Evolutionary conservation across 2,113 vertebrate genomes (phyloP), one percentile per base, ranked within the genome.

Genomic region (Ellobius talpinus): DNA sequence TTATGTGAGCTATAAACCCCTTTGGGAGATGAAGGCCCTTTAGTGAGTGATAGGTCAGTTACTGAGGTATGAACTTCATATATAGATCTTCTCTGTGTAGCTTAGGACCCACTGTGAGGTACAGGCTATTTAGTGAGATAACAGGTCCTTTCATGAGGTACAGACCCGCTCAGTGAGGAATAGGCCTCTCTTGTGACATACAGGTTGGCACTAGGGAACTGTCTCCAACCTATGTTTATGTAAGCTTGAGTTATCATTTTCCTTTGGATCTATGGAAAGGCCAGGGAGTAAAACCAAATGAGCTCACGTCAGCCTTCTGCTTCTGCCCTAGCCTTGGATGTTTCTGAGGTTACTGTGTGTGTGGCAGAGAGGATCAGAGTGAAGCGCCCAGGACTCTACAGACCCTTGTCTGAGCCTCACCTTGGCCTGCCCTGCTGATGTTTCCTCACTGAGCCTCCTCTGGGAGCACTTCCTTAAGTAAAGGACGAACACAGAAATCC

Each of bases 201-300:
- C 33, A 47, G 26, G 36, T 13, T n/a, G 21, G 42, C 47, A 0
- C 1, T 26, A 85, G 19, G 6, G 24, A 85, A 19, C 52, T n/a
- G 23, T 31, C 6, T 2, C 9, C 33, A 19, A 19, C 19, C 10
- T 0, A 8, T n/a, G 12, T 1, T 79, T 17, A 33, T 1, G 2
- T 1, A 1, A 0, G 42, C 47, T 50, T 24, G 47, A 55, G 11
- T 23, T 42, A 36, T 4, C 39, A 5, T 68, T 42, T 39, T 79
- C 55, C 45, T 94, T 17, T 61, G 12, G 4, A 4, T 29, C 24
- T 12, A 9, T 12, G 45, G 33, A 66, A 9, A n/a, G 52, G 29
- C 47, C 26, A 84, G 42, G 33, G 77, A 93, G 63, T 33, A 26
- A 89, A 91, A 77, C 72, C 72, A 74, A 24, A 42, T 4, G 39